Conservation (phyloP, 2,797 vertebrate species). For the Ceyx erithaca region DNA sequence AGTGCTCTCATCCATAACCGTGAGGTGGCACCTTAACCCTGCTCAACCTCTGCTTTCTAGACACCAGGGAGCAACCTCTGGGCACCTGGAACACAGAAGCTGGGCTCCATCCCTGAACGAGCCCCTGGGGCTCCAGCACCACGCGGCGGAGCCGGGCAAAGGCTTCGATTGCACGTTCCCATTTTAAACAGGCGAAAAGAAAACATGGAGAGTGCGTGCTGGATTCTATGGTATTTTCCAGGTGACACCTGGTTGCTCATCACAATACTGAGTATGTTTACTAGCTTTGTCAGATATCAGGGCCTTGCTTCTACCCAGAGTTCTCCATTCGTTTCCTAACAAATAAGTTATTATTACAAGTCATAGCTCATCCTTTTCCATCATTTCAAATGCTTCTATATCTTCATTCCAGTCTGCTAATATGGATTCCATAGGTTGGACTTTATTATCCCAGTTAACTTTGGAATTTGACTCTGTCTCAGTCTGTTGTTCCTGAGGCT, state of each 20-base stretch:
- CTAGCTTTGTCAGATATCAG: slow-evolving; percentile 37
- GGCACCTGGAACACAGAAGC: neutral
- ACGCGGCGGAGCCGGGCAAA: slow-evolving; percentile 9
- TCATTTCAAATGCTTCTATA: slow-evolving; percentile 98
- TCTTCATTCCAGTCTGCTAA: slow-evolving; percentile 98
- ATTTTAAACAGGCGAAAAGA: slow-evolving; percentile 65
- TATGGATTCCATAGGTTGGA: slow-evolving; percentile 90
- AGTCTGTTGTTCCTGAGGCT: slow-evolving; percentile 77
- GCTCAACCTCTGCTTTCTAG: slow-evolving; percentile 7
- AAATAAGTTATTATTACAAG: slow-evolving; percentile 70
- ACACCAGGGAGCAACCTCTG: neutral
- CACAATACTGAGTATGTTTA: slow-evolving; percentile 67
- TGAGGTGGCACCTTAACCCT: neutral
- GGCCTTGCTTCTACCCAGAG: slow-evolving; percentile 66
- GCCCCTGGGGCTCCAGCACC: slow-evolving; percentile 34
- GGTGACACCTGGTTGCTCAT: slow-evolving; percentile 65
- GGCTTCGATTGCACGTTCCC: slow-evolving; percentile 68
- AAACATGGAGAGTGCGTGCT: slow-evolving; percentile 61
- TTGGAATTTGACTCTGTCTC: slow-evolving; percentile 75
- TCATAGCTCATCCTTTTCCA: slow-evolving; percentile 99
- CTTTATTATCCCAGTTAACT: slow-evolving; percentile 77
- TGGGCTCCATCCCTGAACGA: neutral
- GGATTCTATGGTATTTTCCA: slow-evolving; percentile 45
- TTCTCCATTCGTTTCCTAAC: slow-evolving; percentile 69
- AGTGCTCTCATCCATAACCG: neutral